Conservation (phyloP, 2,888 invertebrate species). For the Clunio marinus region DNA sequence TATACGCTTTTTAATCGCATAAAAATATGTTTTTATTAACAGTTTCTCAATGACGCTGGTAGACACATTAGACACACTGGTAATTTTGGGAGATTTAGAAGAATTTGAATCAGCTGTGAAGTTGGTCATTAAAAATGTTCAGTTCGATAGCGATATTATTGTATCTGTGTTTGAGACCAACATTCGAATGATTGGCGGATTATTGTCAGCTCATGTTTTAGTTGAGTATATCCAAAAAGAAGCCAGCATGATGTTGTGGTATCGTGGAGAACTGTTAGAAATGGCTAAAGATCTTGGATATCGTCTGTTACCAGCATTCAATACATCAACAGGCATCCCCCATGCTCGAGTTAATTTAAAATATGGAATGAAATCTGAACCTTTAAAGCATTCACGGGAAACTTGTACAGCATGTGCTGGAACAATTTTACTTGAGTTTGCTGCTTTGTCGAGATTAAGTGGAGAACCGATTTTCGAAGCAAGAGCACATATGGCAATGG, state of each 20-base stretch:
- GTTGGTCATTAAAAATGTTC: constrained; percentile 78
- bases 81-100: constrained; percentile 83
- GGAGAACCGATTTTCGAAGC: constrained; percentile 90
- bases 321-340: constrained; percentile 95
- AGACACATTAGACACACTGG: constrained; percentile 89
- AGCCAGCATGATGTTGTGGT: constrained; percentile 73
- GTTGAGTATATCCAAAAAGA: constrained; percentile 75
- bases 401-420: constrained; percentile 99
- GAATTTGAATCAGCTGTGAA: constrained; percentile 92
- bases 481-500: constrained; percentile 94
- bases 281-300: constrained; percentile 92
- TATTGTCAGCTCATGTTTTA: constrained; percentile 88
- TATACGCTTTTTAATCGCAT: too few relatives aligned
- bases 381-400: constrained; percentile 71
- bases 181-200: constrained; percentile 94
- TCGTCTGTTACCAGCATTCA: constrained; percentile 93
- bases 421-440: constrained; percentile 96
- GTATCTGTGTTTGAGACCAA: constrained; percentile 99
- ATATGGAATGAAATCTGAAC: constrained; percentile 73
- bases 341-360: constrained; percentile 91
- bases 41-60: constrained; percentile 95
- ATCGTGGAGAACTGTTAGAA: constrained; percentile 77
- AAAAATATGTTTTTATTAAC: too few relatives aligned
- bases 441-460: constrained; percentile 86
- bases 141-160: constrained; percentile 88